Percentiles rank a stretch among this genome's conserved stretches.
These are phyloP conservation scores for Dryadula phaetusa DNA, from an alignment of 2,888 invertebrate species.

Conservation along the genomic window DNA sequence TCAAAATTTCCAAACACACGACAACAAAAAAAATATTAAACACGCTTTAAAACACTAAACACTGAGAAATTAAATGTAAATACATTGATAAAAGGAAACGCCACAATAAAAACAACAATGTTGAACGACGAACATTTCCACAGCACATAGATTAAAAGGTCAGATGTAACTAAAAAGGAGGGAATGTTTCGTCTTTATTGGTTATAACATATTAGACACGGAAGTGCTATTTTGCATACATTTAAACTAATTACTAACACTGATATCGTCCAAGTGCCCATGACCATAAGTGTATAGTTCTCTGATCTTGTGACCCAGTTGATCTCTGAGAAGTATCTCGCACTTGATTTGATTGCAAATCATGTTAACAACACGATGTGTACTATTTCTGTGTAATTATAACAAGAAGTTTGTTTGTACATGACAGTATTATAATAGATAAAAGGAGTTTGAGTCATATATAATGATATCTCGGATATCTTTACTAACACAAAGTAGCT, in stretches of 20 bases:
- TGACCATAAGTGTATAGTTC: conserved; percentile 49
- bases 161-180: conserved; percentile 30
- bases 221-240: conserved; percentile 24
- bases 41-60: background rate
- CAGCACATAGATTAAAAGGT: conserved; percentile 31
- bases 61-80: background rate
- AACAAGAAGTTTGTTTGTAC: background rate
- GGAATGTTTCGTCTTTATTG: conserved; percentile 21
- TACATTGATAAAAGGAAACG: conserved; percentile 16
- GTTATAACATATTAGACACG: conserved; percentile 1
- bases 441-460: background rate
- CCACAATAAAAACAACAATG: conserved; percentile 32
- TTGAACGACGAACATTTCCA: conserved; percentile 29
- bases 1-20: background rate
- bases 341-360: conserved; percentile 26
- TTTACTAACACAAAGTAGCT: too few species aligned
- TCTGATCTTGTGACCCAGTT: conserved; percentile 46
- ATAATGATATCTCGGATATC: background rate
- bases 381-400: background rate
- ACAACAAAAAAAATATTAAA: background rate
- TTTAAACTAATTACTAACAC: conserved; percentile 17
- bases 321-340: conserved; percentile 45
- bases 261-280: conserved; percentile 36
- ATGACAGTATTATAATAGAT: background rate
- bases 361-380: conserved; percentile 13